A percentile compares a stretch with the other conserved stretches of the same genome.
Evolutionary conservation across 2,888 invertebrate species (phyloP).

Genomic region (Rhogogaster chlorosoma): DNA sequence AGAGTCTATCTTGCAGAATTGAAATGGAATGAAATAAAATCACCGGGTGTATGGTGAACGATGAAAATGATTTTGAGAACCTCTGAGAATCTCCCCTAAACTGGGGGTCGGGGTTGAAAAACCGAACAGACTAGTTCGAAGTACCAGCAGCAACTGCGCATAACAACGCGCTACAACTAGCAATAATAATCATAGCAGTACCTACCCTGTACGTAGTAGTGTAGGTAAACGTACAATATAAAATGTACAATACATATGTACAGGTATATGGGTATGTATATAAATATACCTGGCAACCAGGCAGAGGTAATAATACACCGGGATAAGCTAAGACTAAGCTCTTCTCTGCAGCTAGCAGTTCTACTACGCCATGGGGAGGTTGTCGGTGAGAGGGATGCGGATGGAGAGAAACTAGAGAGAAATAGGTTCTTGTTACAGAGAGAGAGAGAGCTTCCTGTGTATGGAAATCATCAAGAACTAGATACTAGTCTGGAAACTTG

Average conservation of each 20-base stretch:
- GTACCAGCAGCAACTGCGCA: slow-evolving; percentile 56
- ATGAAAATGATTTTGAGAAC: slow-evolving; percentile 33
- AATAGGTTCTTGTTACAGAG: slow-evolving; percentile 73
- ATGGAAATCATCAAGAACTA: slow-evolving; percentile 72
- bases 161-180: slow-evolving; percentile 53
- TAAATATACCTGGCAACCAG: slow-evolving; percentile 55
- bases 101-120: slow-evolving; percentile 53
- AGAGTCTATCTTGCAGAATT: background rate
- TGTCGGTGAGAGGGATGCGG: slow-evolving; percentile 52
- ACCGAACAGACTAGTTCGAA: slow-evolving; percentile 53
- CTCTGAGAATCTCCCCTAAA: slow-evolving; percentile 47
- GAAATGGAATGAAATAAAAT: background rate
- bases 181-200: slow-evolving; percentile 56
- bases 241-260: slow-evolving; percentile 7
- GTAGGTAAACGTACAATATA: slow-evolving; percentile 33
- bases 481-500: slow-evolving; percentile 55
- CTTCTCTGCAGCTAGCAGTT: slow-evolving; percentile 19
- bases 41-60: background rate
- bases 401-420: slow-evolving; percentile 56
- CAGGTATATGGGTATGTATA: slow-evolving; percentile 13
- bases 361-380: slow-evolving; percentile 26
- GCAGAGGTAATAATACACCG: slow-evolving; percentile 60
- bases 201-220: background rate
- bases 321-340: slow-evolving; percentile 54
- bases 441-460: slow-evolving; percentile 72